phyloP scores from a whole-genome alignment of 1,140 invertebrate genomes.

The Thaumetopoea pityocampa region DNA sequence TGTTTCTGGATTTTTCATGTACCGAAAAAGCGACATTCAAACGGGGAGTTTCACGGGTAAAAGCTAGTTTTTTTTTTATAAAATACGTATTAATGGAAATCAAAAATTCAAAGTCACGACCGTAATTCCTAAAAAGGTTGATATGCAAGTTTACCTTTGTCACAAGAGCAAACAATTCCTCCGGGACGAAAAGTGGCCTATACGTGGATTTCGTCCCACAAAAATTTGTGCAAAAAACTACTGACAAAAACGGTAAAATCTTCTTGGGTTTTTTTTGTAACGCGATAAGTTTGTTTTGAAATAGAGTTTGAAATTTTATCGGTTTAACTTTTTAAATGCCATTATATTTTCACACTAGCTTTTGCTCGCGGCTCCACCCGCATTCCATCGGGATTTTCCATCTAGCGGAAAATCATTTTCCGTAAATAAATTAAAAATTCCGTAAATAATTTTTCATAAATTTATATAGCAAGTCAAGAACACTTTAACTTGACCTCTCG shows the following conservation, averaged over 20 bases:
- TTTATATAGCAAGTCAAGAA: no score
- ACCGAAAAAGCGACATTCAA: no score
- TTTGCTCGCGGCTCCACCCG: no score
- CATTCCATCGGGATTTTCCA: no score
- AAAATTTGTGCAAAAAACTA: slow-evolving; percentile 62
- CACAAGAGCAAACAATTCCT: slow-evolving; percentile 61
- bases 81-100: slow-evolving; percentile 7
- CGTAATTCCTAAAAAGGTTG: slow-evolving; percentile 29
- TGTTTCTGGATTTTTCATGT: no score
- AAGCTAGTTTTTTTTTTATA: not conserved
- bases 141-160: slow-evolving; percentile 49
- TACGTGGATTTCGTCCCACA: slow-evolving; percentile 38
- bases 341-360: no score
- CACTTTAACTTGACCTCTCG: no score
- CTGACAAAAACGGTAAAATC: slow-evolving; percentile 56
- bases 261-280: slow-evolving; percentile 41
- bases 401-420: no score
- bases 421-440: no score
- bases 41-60: no score
- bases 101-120: slow-evolving; percentile 25
- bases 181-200: slow-evolving; percentile 30
- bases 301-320: slow-evolving; percentile 33
- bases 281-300: slow-evolving; percentile 69
- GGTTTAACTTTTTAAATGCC: no score
- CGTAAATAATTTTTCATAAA: no score